These are phyloP conservation scores for Entomobrya multifasciata DNA, from an alignment of 2,888 invertebrate genomes.

Conservation along the genomic window DNA sequence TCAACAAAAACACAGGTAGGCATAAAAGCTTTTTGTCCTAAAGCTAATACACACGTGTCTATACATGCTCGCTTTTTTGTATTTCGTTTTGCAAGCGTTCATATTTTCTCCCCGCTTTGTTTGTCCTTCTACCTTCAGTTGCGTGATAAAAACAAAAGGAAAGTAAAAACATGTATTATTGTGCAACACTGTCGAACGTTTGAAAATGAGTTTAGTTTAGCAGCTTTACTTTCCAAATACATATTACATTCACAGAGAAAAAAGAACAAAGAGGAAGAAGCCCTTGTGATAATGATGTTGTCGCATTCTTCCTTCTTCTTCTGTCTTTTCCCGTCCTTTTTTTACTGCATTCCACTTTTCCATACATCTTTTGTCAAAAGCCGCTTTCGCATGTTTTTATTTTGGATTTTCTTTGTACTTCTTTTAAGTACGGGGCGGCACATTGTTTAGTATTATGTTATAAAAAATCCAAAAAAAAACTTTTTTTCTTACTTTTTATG, in stretches of 20 bases:
- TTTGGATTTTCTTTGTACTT: not conserved
- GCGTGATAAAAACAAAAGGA: not conserved
- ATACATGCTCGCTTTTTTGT: no score
- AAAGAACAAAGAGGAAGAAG: not conserved
- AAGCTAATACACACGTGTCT: no score
- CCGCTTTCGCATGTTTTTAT: not conserved
- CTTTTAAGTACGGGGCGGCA: not conserved
- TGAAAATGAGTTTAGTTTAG: conserved; percentile 6
- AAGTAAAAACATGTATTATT: not conserved
- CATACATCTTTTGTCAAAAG: conserved; percentile 21
- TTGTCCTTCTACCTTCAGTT: not conserved
- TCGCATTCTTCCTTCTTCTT: conserved; percentile 32
- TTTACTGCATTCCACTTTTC: conserved; percentile 17
- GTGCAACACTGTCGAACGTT: not conserved
- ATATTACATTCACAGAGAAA: not conserved
- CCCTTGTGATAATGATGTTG: conserved; percentile 48
- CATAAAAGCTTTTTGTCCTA: no score
- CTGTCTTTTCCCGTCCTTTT: not conserved
- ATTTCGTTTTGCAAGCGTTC: not conserved
- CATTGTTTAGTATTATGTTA: not conserved
- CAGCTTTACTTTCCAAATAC: conserved; percentile 13
- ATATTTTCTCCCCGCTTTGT: not conserved
- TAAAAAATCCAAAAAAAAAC: not conserved
- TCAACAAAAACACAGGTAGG: no score
- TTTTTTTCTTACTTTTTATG: conserved; percentile 7